Percentiles rank a stretch among this genome's conserved stretches.
phyloP scores from a whole-genome alignment of 2,888 invertebrate species.

The Melinaea marsaeus region DNA sequence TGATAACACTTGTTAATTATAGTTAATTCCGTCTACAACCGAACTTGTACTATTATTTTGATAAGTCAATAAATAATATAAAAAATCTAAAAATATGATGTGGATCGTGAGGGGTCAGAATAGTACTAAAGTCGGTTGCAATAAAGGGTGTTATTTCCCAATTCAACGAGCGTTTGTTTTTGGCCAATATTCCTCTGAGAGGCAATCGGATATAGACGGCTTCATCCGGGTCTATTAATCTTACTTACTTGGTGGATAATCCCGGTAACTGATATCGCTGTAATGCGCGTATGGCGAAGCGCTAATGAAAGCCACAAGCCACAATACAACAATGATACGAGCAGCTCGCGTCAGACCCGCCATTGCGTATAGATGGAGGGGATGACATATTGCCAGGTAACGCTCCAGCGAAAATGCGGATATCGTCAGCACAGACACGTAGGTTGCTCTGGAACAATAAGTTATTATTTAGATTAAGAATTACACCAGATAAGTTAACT shows the following conservation, averaged over 20 bases:
- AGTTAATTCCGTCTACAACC: too few species aligned
- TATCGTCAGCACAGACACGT: slow-evolving; percentile 93
- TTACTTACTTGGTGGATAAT: slow-evolving; percentile 83
- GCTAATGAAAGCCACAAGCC: slow-evolving; percentile 85
- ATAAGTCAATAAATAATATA: too few species aligned
- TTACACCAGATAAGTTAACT: too few species aligned
- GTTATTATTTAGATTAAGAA: neutral
- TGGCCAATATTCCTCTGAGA: too few species aligned
- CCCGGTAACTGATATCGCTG: slow-evolving; percentile 84
- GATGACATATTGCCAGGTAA: slow-evolving; percentile 91
- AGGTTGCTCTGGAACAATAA: slow-evolving; percentile 83
- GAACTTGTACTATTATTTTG: too few species aligned
- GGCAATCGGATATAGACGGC: too few species aligned
- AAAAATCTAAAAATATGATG: too few species aligned
- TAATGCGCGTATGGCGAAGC: slow-evolving; percentile 87
- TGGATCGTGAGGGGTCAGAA: too few species aligned
- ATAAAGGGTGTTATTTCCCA: too few species aligned
- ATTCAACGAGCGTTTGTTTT: too few species aligned
- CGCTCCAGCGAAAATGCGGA: slow-evolving; percentile 94
- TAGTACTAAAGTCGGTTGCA: too few species aligned
- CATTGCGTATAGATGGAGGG: slow-evolving; percentile 89
- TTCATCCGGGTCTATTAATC: neutral
- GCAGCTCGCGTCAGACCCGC: slow-evolving; percentile 86
- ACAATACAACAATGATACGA: slow-evolving; percentile 86
- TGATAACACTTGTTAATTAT: too few species aligned